These are phyloP conservation scores for Erethizon dorsatum DNA, from an alignment of 2,797 vertebrate genomes.

Conservation along the genomic window DNA sequence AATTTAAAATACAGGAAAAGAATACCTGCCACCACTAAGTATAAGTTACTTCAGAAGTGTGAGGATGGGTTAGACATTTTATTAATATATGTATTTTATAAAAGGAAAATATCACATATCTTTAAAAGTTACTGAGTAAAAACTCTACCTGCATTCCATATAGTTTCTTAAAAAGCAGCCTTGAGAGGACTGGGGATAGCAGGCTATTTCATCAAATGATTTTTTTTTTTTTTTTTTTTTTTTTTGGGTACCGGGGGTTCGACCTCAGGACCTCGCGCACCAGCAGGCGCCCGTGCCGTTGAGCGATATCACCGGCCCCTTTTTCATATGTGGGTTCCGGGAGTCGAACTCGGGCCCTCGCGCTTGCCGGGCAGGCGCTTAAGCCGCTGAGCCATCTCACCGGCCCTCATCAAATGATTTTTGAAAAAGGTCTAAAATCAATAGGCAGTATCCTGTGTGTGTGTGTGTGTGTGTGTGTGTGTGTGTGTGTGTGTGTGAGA, in stretches of 20 bases:
- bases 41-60: constrained; percentile 38
- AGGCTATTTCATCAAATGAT: constrained; percentile 20
- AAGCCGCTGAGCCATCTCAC: too few relatives aligned
- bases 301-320: too few relatives aligned
- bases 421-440: neutral
- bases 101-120: neutral
- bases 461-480: neutral
- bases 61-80: constrained; percentile 19
- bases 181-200: constrained; percentile 4
- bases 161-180: neutral
- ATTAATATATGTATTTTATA: neutral
- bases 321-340: too few relatives aligned
- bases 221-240: too few relatives aligned
- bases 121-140: constrained; percentile 6
- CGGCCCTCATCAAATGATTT: constrained; percentile 19
- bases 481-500: neutral
- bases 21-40: neutral
- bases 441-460: neutral
- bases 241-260: too few relatives aligned
- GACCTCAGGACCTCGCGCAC: too few relatives aligned
- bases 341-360: too few relatives aligned
- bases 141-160: neutral
- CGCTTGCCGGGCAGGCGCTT: too few relatives aligned
- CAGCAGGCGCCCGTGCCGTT: too few relatives aligned
- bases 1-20: constrained; percentile 35